These are phyloP conservation scores for Lophius piscatorius DNA, from an alignment of 2,113 vertebrate species.

Conservation along the genomic window DNA sequence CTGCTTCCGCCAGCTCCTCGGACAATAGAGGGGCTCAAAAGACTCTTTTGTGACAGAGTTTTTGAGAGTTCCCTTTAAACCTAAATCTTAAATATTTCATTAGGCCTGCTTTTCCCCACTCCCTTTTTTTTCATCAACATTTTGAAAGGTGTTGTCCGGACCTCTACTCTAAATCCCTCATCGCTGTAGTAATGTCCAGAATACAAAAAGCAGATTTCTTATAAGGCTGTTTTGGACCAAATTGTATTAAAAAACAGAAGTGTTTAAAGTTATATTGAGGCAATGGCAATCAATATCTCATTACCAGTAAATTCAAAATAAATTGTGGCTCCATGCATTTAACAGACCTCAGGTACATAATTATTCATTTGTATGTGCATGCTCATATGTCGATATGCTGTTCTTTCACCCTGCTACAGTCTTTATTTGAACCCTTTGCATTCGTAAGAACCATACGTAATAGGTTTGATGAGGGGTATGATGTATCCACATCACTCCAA, in stretches of 20 bases:
- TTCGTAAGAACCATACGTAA: no score
- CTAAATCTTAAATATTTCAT: slow-evolving; percentile 91
- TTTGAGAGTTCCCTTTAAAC: slow-evolving; percentile 82
- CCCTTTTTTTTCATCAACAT: slow-evolving; percentile 62
- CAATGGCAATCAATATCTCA: no score
- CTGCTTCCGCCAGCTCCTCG: slow-evolving; percentile 76
- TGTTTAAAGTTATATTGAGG: no score
- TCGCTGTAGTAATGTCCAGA: slow-evolving; percentile 50
- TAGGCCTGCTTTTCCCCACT: slow-evolving; percentile 72
- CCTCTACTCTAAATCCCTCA: slow-evolving; percentile 51
- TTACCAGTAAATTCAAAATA: no score
- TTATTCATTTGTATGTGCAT: no score
- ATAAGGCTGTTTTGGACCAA: slow-evolving; percentile 70
- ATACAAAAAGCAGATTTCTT: slow-evolving; percentile 77
- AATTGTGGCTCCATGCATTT: not conserved
- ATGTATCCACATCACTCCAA: no score
- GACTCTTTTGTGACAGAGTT: slow-evolving; percentile 81
- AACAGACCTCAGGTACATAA: no score
- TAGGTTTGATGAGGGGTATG: no score
- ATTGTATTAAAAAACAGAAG: slow-evolving; percentile 64
- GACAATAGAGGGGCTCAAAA: slow-evolving; percentile 81
- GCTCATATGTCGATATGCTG: no score
- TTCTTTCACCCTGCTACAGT: no score
- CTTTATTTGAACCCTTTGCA: no score
- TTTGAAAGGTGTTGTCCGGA: slow-evolving; percentile 66